Evolutionary conservation across 2,797 vertebrate genomes (phyloP), one percentile per base, ranked within the genome.

Genomic region (Cyclura pinguis): DNA sequence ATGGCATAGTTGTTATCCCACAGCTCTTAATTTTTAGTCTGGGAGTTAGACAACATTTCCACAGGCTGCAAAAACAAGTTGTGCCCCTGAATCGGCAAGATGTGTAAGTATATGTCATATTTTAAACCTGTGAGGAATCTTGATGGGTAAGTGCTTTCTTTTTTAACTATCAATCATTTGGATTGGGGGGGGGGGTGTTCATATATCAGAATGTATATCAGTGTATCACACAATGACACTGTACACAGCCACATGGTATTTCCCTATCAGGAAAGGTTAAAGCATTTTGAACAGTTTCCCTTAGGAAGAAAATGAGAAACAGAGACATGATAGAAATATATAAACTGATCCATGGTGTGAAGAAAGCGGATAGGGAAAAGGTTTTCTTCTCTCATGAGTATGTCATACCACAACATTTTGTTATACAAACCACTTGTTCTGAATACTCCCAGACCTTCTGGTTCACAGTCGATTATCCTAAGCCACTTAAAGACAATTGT

Each of bases 1-100:
- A 95, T 95, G 94, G 96, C 95, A 93, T 88, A 94, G 94, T 96
- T 97, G 96, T 96, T 97, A 96, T 96, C 95, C 96, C 95, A 96
- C 94, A 96, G 95, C 92, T 96, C 93, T 96, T 97, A 97, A 97
- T 97, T 97, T 90, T 95, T 94, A 95, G 92, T 90, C 94, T 96
- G 92, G 91, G 93, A 95, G 89, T 96, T 97, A 95, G 93, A 94
- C 94, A 96, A 96, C 84, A 96, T 94, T 93, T 87, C 94, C 88
- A 90, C 0, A 62, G 89, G n/a, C 91, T 89, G 83, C 87, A 95
- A 90, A 90, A 94, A 95, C 86, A 94, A 88, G 94, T 93, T 87
- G 85, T 88, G 73, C 22, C 91, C 47, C 88, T 29, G 16, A 73
- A 32, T 87, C 87, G 83, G 89, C 1, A 94, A 83, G 57, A 12